Percentiles rank a stretch among this genome's conserved stretches.
Evolutionary conservation across 2,888 invertebrate genomes (phyloP).

Genomic region (Melanophora roralis): DNA sequence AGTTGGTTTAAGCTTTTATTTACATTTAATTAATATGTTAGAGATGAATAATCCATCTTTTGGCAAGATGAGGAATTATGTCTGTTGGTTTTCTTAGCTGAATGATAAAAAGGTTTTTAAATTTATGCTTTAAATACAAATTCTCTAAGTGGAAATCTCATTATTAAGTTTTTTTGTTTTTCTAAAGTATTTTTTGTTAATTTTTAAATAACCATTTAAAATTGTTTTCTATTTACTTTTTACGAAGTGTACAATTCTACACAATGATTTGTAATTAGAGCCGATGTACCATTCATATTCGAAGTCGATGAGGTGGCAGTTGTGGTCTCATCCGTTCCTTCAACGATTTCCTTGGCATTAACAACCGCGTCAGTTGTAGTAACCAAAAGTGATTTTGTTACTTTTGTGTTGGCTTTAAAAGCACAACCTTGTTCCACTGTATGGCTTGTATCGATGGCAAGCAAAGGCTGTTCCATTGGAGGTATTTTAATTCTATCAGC

Average conservation of each 20-base stretch:
- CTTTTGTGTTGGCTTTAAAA: slow-evolving; percentile 28
- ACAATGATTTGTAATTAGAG: slow-evolving; percentile 66
- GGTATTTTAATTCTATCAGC: slow-evolving; percentile 12
- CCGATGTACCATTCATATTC: slow-evolving; percentile 37
- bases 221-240: slow-evolving; percentile 58
- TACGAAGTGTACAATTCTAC: slow-evolving; percentile 72
- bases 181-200: too few relatives aligned
- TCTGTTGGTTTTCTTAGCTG: not conserved
- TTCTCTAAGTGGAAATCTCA: slow-evolving; percentile 26
- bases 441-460: slow-evolving; percentile 52
- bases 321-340: not conserved
- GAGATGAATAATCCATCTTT: slow-evolving; percentile 31
- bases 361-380: not conserved
- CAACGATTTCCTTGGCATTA: slow-evolving; percentile 7
- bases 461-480: slow-evolving; percentile 46
- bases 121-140: slow-evolving; percentile 17
- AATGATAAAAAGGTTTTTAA: not conserved
- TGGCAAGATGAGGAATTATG: slow-evolving; percentile 53
- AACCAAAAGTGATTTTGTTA: slow-evolving; percentile 3
- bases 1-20: slow-evolving; percentile 9
- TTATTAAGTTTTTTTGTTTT: slow-evolving; percentile 7
- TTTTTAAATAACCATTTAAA: not conserved
- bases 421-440: slow-evolving; percentile 15
- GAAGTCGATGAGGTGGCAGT: not conserved
- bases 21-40: not conserved